phyloP scores from a whole-genome alignment of 1,140 invertebrate genomes.

The Papilio helenus region DNA sequence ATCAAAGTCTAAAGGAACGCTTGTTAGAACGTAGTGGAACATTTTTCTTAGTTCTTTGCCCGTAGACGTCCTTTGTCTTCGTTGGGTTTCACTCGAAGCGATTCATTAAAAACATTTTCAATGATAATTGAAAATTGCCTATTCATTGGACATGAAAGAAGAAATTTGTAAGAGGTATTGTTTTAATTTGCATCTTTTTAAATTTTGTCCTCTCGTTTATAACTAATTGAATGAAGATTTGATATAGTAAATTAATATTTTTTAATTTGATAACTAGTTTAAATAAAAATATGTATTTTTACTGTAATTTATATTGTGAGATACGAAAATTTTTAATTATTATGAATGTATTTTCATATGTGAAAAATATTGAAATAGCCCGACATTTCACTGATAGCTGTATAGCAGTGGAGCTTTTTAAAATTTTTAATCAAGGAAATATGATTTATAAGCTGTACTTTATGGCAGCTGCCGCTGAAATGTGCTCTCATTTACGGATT shows the following conservation, averaged over 20 bases:
- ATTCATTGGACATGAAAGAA: background rate
- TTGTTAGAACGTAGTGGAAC: background rate
- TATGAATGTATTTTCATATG: background rate
- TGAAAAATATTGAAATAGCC: background rate
- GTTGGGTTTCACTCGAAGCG: background rate
- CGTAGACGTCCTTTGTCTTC: slow-evolving; percentile 1
- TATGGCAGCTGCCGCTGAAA: slow-evolving; percentile 19
- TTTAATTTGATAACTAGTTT: too few relatives aligned
- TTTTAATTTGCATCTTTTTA: background rate
- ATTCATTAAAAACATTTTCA: background rate
- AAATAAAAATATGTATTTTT: too few relatives aligned
- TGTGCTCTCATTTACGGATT: slow-evolving; percentile 33
- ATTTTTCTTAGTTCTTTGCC: background rate
- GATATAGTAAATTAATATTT: too few relatives aligned
- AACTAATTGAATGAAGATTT: too few relatives aligned
- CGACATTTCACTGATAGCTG: background rate
- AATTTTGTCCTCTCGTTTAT: too few relatives aligned
- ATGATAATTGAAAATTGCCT: background rate
- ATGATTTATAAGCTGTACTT: slow-evolving; percentile 30
- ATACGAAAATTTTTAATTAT: background rate
- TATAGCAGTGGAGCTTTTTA: background rate
- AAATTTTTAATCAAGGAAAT: slow-evolving; percentile 38
- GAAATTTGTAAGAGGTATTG: background rate
- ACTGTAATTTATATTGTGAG: background rate
- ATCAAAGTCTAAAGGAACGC: background rate